Evolutionary conservation across 2,888 invertebrate genomes (phyloP).

Genomic region (Zaprionus lineosus): DNA sequence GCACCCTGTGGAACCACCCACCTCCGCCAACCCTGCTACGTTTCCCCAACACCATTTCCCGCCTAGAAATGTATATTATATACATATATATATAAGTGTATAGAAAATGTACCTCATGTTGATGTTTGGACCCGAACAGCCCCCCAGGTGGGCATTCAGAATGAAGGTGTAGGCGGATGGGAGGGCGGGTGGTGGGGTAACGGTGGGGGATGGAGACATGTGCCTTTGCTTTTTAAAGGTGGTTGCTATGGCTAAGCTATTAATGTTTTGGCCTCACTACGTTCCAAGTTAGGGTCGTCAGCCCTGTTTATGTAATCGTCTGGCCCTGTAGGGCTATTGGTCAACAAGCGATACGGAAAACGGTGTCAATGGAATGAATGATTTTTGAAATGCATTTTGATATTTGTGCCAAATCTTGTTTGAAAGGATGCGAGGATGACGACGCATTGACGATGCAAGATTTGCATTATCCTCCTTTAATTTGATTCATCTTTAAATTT

Average conservation of each 20-base stretch:
- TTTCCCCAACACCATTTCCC: too few relatives aligned
- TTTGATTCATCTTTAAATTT: too few relatives aligned
- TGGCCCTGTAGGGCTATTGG: slow-evolving; percentile 40
- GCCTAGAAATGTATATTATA: too few relatives aligned
- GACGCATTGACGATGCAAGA: too few relatives aligned
- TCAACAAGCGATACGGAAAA: slow-evolving; percentile 38
- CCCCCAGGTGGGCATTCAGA: slow-evolving; percentile 5
- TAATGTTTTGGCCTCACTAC: slow-evolving; percentile 48
- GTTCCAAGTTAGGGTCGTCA: slow-evolving; percentile 69
- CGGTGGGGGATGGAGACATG: slow-evolving; percentile 28
- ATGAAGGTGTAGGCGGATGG: too few relatives aligned
- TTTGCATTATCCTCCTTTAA: too few relatives aligned
- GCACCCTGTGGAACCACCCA: not conserved
- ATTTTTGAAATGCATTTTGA: slow-evolving; percentile 38
- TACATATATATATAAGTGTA: too few relatives aligned
- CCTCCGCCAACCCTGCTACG: not conserved
- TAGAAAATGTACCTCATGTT: too few relatives aligned
- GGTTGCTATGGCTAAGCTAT: slow-evolving; percentile 47
- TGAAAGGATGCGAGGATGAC: too few relatives aligned
- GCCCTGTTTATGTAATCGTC: slow-evolving; percentile 56
- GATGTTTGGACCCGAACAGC: slow-evolving; percentile 55
- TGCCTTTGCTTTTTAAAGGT: slow-evolving; percentile 31
- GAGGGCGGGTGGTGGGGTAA: too few relatives aligned
- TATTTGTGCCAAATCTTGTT: slow-evolving; percentile 1
- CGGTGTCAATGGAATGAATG: slow-evolving; percentile 59